These are phyloP conservation scores for Tipula helvola DNA, from an alignment of 2,888 invertebrate genomes.

Conservation along the genomic window DNA sequence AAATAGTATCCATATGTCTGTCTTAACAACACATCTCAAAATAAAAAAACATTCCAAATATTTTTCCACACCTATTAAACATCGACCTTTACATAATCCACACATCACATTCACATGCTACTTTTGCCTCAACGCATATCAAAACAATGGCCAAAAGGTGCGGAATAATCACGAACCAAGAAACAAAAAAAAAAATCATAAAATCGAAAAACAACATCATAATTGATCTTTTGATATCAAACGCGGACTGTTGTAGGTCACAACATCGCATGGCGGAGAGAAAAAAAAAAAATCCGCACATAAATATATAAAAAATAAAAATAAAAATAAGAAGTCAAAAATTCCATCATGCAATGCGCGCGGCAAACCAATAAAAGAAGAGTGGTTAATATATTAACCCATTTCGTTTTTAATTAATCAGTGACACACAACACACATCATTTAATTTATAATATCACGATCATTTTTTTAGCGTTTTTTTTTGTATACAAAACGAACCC, in stretches of 20 bases:
- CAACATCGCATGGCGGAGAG: not conserved
- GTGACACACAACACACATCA: constrained; percentile 4
- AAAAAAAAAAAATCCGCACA: not conserved
- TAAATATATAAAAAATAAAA: not conserved
- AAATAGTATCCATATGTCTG: too few relatives aligned
- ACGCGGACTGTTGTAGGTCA: not conserved
- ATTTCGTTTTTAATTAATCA: not conserved
- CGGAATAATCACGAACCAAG: not conserved
- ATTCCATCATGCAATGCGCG: not conserved
- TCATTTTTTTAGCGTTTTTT: not conserved
- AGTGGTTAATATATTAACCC: not conserved
- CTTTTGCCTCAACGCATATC: not conserved
- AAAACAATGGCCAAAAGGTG: not conserved
- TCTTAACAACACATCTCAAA: too few relatives aligned
- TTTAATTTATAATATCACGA: not conserved
- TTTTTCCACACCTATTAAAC: not conserved
- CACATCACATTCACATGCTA: not conserved
- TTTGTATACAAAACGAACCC: not conserved
- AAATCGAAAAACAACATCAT: not conserved
- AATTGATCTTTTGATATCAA: not conserved
- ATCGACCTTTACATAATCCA: not conserved
- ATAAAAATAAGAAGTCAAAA: not conserved
- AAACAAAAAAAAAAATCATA: not conserved
- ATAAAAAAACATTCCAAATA: not conserved
- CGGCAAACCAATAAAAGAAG: not conserved